Evolutionary conservation across 2,113 vertebrate genomes (phyloP).

Genomic region (Petrocephalus microphthalmus): DNA sequence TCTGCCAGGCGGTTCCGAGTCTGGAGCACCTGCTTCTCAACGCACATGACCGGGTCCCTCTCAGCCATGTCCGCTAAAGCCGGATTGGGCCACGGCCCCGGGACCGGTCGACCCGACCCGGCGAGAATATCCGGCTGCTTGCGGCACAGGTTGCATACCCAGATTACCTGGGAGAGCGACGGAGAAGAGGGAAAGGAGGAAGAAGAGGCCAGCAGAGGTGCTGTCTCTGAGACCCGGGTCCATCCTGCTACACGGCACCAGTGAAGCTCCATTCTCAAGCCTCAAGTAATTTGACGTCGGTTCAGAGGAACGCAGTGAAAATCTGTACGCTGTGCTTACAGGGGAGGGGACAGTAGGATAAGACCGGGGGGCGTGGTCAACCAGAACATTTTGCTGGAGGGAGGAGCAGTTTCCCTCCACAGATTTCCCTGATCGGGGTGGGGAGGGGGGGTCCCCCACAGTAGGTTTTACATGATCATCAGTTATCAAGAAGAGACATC

Average conservation of each 20-base stretch:
- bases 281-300: no score
- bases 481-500: background rate
- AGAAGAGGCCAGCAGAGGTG: background rate
- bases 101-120: slow-evolving; percentile 91
- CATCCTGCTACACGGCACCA: background rate
- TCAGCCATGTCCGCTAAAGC: slow-evolving; percentile 73
- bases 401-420: background rate
- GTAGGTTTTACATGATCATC: background rate
- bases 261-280: background rate
- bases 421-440: background rate
- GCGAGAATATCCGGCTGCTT: slow-evolving; percentile 98
- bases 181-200: background rate
- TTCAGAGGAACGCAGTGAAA: background rate
- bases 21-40: slow-evolving; percentile 79
- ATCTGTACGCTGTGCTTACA: background rate
- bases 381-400: background rate
- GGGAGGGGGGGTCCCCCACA: background rate
- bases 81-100: slow-evolving; percentile 68
- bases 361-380: background rate
- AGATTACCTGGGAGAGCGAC: slow-evolving; percentile 77
- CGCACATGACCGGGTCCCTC: slow-evolving; percentile 81
- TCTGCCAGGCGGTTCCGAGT: slow-evolving; percentile 73
- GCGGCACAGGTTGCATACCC: slow-evolving; percentile 98
- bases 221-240: background rate
- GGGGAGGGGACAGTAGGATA: background rate